Conservation (phyloP, 2,797 vertebrate species). For the Martes flavigula region DNA sequence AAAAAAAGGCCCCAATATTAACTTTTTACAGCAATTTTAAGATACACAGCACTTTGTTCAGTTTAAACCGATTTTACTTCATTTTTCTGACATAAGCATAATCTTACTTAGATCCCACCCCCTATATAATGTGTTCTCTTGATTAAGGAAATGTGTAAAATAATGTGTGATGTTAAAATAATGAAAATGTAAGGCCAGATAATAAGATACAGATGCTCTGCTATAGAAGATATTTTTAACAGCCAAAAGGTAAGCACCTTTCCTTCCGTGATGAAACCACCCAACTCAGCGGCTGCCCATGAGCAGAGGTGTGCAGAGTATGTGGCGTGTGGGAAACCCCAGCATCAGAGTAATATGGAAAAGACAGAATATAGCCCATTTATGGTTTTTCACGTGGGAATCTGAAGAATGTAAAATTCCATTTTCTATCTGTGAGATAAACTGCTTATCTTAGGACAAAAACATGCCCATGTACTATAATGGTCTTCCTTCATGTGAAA, state of each 20-base stretch:
- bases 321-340: background rate
- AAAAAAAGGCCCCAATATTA: background rate
- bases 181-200: background rate
- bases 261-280: background rate
- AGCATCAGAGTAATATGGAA: background rate
- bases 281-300: background rate
- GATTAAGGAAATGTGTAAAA: background rate
- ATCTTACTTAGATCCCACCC: background rate
- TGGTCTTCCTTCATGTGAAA: background rate
- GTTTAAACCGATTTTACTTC: background rate
- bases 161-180: background rate
- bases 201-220: background rate
- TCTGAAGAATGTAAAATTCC: background rate
- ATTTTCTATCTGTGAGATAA: background rate
- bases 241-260: background rate
- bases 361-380: background rate
- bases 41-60: background rate
- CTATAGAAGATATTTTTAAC: background rate
- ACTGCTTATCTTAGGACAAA: background rate
- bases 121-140: background rate
- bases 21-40: background rate
- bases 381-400: background rate
- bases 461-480: accelerated
- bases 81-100: background rate
- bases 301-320: background rate